Conservation (phyloP, 2,888 invertebrate genomes). For the Lobophora halterata region DNA sequence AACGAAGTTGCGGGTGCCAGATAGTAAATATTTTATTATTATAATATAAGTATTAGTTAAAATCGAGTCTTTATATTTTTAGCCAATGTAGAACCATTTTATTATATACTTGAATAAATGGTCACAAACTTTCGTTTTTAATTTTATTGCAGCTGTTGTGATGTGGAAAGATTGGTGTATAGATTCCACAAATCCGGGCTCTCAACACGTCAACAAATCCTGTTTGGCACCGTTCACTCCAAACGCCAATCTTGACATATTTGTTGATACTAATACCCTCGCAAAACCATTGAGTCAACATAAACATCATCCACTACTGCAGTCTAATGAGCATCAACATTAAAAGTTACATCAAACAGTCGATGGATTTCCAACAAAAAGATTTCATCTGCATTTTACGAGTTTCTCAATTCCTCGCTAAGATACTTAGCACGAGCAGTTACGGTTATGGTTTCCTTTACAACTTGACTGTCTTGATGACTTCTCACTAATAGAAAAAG, state of each 20-base stretch:
- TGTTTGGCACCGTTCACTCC: background rate
- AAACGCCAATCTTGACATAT: constrained; percentile 30
- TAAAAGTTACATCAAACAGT: background rate
- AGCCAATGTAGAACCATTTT: no score
- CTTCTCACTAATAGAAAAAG: constrained; percentile 11
- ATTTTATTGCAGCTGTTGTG: no score
- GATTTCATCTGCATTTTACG: constrained; percentile 1
- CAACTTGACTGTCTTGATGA: constrained; percentile 4
- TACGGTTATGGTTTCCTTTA: constrained; percentile 12
- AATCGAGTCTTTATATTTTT: no score
- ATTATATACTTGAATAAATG: no score
- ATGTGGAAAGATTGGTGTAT: no score
- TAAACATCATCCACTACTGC: background rate
- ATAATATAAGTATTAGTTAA: no score
- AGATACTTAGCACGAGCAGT: constrained; percentile 1
- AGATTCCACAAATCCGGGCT: no score
- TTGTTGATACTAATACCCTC: constrained; percentile 36
- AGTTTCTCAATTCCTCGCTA: background rate
- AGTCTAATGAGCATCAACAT: background rate
- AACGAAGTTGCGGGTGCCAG: no score
- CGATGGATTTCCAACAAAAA: constrained; percentile 1
- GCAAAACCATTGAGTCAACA: background rate
- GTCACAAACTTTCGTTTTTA: no score
- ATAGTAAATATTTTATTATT: no score
- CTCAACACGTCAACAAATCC: background rate